Evolutionary conservation across 2,113 vertebrate species (phyloP), one percentile per base, ranked within the genome.

Genomic region (Chloropsis hardwickii): DNA sequence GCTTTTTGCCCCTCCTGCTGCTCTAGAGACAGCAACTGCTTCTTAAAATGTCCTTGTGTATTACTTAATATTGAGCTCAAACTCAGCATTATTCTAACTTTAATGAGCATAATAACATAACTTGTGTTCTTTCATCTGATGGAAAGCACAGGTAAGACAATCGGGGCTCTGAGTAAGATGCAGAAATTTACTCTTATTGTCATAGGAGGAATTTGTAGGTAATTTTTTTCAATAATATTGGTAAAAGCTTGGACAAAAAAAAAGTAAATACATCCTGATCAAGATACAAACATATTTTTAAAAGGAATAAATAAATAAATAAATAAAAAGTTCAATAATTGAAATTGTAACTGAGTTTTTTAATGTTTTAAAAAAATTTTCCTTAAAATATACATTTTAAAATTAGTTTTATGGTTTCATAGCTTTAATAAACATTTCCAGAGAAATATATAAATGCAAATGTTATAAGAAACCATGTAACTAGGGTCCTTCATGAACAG

Each of bases 281-380:
- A 66, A 44, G 11, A 85, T 48, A 15, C 13, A 70, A 29, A 15
- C 2, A 10, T 54, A 23, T 31, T 95, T 89, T 57, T 0, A 25
- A 73, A 69, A 69, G 3, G 11, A 77, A 50, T 2, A 39, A 54
- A 80, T 76, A 37, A 37, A 37, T 37, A 37, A 37, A 37, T 9
- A 37, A 37, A 37, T 37, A 8, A 53, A 86, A 73, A 85, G 1
- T 3, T 33, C 5, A 74, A 62, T 1, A 77, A 78, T 25, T 44
- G 0, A 91, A 86, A 84, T 64, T 0, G 0, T 82, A 71, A 20
- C 6, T 24, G 18, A 54, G 3, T 23, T 22, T 66, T 56, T 37
- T 12, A 3, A 3, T 45, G 18, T 33, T 88, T 65, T 70, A 21
- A 39, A 33, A 18, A 70, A 23, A 23, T 66, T 87, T 78, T 40